phyloP scores from a whole-genome alignment of 2,113 vertebrate species.

The Danio rerio region DNA sequence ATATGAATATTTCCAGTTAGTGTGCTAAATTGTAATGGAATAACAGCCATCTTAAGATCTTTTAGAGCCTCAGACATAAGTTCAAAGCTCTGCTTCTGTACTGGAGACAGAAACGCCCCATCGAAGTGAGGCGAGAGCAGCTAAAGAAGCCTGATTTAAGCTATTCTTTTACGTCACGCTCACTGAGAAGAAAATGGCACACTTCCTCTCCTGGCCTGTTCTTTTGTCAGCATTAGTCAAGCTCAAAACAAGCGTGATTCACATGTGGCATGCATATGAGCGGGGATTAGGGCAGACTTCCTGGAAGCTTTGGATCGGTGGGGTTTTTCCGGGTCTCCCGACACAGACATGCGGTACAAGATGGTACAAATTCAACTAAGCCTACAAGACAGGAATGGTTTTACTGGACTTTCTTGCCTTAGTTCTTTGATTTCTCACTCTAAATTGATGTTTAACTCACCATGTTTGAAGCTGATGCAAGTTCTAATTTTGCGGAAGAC shows the following conservation, averaged over 20 bases:
- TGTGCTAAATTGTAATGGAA: neutral
- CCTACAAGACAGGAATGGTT: slow-evolving; percentile 12
- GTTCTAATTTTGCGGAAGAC: slow-evolving; percentile 85
- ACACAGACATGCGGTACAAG: slow-evolving; percentile 59
- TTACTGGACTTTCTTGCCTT: neutral
- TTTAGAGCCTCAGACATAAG: neutral
- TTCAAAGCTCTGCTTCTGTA: neutral
- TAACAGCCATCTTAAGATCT: no score
- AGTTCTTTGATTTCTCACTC: neutral
- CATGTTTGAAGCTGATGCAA: slow-evolving; percentile 85
- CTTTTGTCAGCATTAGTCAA: slow-evolving; percentile 64
- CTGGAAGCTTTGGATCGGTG: slow-evolving; percentile 66
- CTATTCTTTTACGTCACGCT: neutral
- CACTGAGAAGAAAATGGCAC: slow-evolving; percentile 23
- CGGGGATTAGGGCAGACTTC: slow-evolving; percentile 69
- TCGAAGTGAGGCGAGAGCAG: neutral
- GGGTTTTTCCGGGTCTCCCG: slow-evolving; percentile 65
- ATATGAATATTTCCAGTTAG: neutral
- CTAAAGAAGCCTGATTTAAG: slow-evolving; percentile 14
- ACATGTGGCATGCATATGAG: slow-evolving; percentile 67
- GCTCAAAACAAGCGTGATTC: slow-evolving; percentile 52
- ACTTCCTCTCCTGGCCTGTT: slow-evolving; percentile 43
- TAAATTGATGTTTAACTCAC: slow-evolving; percentile 74
- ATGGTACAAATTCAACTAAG: slow-evolving; percentile 48
- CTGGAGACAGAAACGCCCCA: neutral